Conservation (phyloP, 1,140 invertebrate genomes). For the Dreissena polymorpha region DNA sequence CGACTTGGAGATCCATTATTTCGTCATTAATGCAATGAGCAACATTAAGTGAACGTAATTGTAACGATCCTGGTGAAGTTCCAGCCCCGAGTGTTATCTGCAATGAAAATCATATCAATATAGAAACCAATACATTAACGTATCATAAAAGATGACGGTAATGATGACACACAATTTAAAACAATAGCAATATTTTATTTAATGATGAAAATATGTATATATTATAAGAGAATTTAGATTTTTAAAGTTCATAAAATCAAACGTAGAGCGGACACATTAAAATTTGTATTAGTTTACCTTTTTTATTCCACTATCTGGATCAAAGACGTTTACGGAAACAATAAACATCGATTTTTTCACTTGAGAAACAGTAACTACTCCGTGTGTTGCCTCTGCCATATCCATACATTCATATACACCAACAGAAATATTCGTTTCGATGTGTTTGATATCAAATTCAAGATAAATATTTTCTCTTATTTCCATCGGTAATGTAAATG, state of each 20-base stretch:
- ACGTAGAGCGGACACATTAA: not conserved
- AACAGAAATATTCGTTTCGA: not conserved
- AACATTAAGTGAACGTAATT: slow-evolving; percentile 28
- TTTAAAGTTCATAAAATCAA: not conserved
- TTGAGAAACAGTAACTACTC: not conserved
- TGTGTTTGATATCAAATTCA: not conserved
- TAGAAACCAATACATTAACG: slow-evolving; percentile 22
- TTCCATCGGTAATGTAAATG: not conserved
- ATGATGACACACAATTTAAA: slow-evolving; percentile 9
- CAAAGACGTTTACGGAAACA: not conserved
- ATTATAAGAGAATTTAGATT: not conserved
- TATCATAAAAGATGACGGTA: slow-evolving; percentile 11
- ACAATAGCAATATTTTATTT: not conserved
- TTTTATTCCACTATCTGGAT: not conserved
- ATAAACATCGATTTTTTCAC: not conserved
- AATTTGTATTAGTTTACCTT: not conserved
- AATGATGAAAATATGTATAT: not conserved
- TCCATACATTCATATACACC: not conserved
- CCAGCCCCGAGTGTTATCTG: slow-evolving; percentile 41
- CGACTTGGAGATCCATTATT: slow-evolving; percentile 13
- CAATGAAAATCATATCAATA: not conserved
- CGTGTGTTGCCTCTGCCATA: not conserved
- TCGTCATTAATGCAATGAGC: slow-evolving; percentile 28
- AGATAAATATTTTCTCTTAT: not conserved
- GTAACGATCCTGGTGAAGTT: slow-evolving; percentile 48